Conservation (phyloP, 1,140 invertebrate species). For the Leptopilina clavipes region DNA sequence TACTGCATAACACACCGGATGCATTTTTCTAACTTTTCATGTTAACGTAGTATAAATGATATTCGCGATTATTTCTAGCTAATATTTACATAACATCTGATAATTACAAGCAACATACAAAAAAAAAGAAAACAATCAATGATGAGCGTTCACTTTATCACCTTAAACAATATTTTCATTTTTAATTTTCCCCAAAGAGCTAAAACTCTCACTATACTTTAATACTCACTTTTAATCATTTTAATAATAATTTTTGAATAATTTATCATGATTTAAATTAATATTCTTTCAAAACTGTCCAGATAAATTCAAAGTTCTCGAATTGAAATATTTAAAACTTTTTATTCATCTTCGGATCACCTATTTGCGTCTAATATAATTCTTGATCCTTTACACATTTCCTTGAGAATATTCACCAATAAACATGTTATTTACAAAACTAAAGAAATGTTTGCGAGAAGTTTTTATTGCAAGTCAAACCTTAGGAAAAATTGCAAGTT, state of each 20-base stretch:
- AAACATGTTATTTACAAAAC: conserved; percentile 27
- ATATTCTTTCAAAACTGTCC: no score
- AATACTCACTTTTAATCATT: no score
- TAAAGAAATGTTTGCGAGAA: neutral
- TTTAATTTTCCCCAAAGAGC: neutral
- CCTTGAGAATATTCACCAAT: neutral
- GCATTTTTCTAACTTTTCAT: conserved; percentile 18
- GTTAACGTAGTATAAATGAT: conserved; percentile 35
- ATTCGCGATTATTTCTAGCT: conserved; percentile 36
- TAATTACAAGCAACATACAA: conserved; percentile 41
- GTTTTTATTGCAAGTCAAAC: neutral
- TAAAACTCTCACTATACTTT: neutral
- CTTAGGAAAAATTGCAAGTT: neutral
- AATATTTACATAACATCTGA: conserved; percentile 47
- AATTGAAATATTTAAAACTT: neutral
- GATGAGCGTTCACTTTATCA: no score
- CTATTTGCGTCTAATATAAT: neutral
- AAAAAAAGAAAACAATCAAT: conserved; percentile 34
- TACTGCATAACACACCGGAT: conserved; percentile 36
- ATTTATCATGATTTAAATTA: no score
- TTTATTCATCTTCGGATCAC: neutral
- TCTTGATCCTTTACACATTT: neutral
- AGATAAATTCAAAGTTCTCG: no score
- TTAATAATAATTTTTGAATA: no score
- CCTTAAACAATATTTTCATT: neutral